Evolutionary conservation across 2,888 invertebrate species (phyloP), one percentile per base, ranked within the genome.

Genomic region (Drosophila maculinotata): DNA sequence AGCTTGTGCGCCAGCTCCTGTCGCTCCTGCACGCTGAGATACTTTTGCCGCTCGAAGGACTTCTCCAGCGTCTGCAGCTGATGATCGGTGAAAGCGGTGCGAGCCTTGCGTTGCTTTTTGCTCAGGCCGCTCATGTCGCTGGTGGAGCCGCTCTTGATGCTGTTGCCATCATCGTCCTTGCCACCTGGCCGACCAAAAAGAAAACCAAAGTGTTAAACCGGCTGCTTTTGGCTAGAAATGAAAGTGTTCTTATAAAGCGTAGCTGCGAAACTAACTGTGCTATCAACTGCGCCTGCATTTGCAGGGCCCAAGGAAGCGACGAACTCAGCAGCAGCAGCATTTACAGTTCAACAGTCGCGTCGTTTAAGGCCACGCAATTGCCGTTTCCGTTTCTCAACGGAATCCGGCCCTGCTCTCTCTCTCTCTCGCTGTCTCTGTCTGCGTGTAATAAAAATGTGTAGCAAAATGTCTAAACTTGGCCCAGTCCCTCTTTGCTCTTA

Each of bases 21-120:
- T 77, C 99, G 94, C 91, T 99, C 99, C 91, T 99, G 99, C 25
- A 98, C 98, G 90, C 97, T 97, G 75, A 98, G 94, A 93, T 98
- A 99, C 92, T 99, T 99, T 92, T 99, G 99, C 70, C 97, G 93
- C 92, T 99, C 98, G 92, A 99, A 99, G 77, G 97, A 97, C 92
- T 98, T 98, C 93, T 99, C 99, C 89, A 99, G 92, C 15, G 98
- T 98, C 91, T 97, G 97, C 69, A 99, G 94, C 92, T 99, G 99
- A 91, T 99, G 97, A 93, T 99, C 99, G 38, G 99, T 99, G 93
- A 99, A 99, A 38, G 99, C 99, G 20, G 99, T 99, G 66, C 99
- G 93, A 39, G 99, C 99, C 92, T 99, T 99, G 72, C 99, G 93
- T 89, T 98, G 98, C 92, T 99, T 99, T 93, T 98, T 98, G 88